Evolutionary conservation across 2,113 vertebrate species (phyloP).

Genomic region (Peromyscus leucopus): DNA sequence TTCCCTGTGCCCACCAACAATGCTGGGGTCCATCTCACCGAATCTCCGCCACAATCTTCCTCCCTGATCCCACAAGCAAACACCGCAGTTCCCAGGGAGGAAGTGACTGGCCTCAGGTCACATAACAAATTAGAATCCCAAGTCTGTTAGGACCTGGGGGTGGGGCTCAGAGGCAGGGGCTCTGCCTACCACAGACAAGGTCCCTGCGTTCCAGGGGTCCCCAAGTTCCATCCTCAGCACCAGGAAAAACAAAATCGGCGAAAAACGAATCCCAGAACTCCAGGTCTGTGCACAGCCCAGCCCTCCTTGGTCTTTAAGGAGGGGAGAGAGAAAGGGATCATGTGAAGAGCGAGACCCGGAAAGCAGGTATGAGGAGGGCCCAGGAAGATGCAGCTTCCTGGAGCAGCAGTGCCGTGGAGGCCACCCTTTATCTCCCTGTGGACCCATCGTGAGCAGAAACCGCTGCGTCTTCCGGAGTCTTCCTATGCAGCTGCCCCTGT

Average conservation of each 20-base stretch:
- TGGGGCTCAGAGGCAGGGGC: background rate
- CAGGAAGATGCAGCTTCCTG: background rate
- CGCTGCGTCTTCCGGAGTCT: background rate
- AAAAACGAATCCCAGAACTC: background rate
- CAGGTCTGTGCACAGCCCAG: background rate
- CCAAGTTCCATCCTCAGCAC: background rate
- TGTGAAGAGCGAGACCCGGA: background rate
- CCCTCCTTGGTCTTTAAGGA: background rate
- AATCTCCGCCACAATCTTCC: background rate
- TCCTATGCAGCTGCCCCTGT: background rate
- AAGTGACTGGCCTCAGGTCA: background rate
- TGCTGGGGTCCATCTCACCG: background rate
- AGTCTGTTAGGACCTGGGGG: background rate
- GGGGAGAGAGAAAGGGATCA: no score
- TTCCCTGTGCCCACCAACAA: accelerated
- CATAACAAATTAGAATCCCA: background rate
- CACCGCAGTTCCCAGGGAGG: background rate
- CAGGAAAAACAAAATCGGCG: background rate
- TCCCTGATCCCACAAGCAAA: background rate
- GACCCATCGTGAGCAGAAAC: accelerated
- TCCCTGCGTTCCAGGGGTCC: background rate
- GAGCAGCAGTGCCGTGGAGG: background rate
- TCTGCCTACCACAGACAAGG: background rate
- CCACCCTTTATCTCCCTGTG: accelerated
- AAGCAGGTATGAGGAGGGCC: background rate